Conservation (phyloP, 2,113 vertebrate species). For the Stercorarius parasiticus region DNA sequence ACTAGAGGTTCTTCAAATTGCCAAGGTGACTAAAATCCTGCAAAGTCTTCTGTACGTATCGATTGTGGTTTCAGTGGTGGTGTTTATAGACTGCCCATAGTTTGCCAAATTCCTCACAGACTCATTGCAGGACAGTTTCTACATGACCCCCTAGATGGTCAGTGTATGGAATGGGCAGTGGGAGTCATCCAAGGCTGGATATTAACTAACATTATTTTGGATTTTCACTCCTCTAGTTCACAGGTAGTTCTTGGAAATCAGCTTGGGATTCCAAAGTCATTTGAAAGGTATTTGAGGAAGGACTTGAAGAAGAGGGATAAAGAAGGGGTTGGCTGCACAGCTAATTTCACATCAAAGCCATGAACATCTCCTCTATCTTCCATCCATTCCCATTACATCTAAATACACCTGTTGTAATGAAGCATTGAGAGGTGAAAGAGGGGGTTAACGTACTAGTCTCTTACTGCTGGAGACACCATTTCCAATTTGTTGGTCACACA, state of each 20-base stretch:
- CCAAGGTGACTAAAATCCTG: not conserved
- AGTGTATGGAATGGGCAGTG: not conserved
- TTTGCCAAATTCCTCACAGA: not conserved
- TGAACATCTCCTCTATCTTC: not conserved
- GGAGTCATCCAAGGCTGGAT: not conserved
- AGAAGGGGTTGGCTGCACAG: not conserved
- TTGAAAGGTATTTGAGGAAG: not conserved
- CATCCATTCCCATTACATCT: not conserved
- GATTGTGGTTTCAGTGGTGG: not conserved
- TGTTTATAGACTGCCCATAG: not conserved
- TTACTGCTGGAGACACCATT: not conserved
- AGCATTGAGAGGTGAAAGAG: constrained; percentile 14
- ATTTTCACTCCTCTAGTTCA: not conserved
- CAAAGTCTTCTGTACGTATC: not conserved
- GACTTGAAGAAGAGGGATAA: not conserved
- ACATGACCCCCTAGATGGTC: not conserved
- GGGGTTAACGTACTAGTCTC: not conserved
- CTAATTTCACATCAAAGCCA: not conserved
- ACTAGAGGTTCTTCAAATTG: not conserved
- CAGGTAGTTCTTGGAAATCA: not conserved
- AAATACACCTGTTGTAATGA: not conserved
- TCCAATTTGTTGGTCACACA: not conserved
- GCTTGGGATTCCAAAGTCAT: not conserved
- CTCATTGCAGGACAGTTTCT: not conserved
- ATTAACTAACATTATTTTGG: not conserved